Evolutionary conservation across 2,888 invertebrate genomes (phyloP).

Genomic region (Amblyteles armatorius): DNA sequence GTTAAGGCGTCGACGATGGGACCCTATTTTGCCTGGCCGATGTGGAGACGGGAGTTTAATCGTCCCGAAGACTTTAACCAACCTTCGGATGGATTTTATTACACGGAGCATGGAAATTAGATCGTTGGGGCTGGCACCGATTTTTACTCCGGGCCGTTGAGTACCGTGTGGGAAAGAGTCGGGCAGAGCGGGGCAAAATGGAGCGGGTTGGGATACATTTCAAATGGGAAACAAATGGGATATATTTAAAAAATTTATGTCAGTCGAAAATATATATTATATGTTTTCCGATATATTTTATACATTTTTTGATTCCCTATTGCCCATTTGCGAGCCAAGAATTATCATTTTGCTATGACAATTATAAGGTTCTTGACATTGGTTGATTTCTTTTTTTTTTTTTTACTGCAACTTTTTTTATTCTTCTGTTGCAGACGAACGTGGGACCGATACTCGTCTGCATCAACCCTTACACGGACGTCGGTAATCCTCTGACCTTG

Average conservation of each 20-base stretch:
- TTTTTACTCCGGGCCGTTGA: not conserved
- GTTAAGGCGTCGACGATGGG: slow-evolving; percentile 5
- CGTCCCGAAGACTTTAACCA: not conserved
- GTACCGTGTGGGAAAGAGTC: too few relatives aligned
- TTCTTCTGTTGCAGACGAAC: slow-evolving; percentile 90
- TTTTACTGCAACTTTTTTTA: slow-evolving; percentile 7
- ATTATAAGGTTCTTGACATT: too few relatives aligned
- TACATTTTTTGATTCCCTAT: too few relatives aligned
- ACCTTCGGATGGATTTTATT: slow-evolving; percentile 4
- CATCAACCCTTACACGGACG: slow-evolving; percentile 95
- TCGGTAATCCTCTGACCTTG: slow-evolving; percentile 94
- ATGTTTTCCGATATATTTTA: too few relatives aligned
- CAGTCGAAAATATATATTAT: too few relatives aligned
- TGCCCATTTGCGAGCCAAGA: too few relatives aligned
- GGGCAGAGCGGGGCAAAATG: too few relatives aligned
- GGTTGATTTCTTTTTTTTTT: not conserved
- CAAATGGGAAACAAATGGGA: too few relatives aligned
- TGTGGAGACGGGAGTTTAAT: slow-evolving; percentile 14
- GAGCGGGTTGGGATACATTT: too few relatives aligned
- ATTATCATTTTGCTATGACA: too few relatives aligned
- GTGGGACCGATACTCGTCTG: slow-evolving; percentile 96
- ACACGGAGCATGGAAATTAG: not conserved
- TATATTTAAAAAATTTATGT: too few relatives aligned
- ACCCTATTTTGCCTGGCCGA: not conserved
- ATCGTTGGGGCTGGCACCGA: not conserved